phyloP scores from a whole-genome alignment of 2,888 invertebrate genomes.

The Dromius quadrimaculatus region DNA sequence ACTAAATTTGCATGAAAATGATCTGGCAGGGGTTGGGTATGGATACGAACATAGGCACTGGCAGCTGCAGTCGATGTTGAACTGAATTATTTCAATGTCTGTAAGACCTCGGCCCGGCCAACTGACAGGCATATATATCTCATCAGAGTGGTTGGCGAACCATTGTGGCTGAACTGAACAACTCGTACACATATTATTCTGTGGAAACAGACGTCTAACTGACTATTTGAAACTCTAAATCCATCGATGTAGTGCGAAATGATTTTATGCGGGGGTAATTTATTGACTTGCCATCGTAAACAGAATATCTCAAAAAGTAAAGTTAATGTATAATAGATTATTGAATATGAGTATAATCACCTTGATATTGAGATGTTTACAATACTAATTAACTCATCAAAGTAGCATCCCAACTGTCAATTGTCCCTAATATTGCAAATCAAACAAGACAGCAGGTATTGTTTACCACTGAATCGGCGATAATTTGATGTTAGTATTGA shows the following conservation, averaged over 20 bases:
- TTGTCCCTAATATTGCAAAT: background rate
- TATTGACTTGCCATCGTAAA: no score
- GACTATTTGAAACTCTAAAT: background rate
- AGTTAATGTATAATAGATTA: no score
- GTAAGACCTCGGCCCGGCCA: conserved; percentile 16
- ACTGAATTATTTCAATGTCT: conserved; percentile 26
- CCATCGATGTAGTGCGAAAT: background rate
- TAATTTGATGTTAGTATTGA: conserved; percentile 45
- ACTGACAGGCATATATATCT: conserved; percentile 19
- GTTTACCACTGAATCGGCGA: conserved; percentile 37
- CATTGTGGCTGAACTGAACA: background rate
- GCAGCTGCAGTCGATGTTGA: conserved; percentile 22
- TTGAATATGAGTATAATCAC: no score
- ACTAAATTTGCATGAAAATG: conserved; percentile 9
- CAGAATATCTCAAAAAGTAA: no score
- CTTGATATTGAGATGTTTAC: background rate
- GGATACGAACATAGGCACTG: background rate
- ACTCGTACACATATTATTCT: conserved; percentile 16
- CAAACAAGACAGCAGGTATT: conserved; percentile 3
- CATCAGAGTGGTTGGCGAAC: background rate
- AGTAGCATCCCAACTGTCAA: background rate
- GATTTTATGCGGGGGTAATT: background rate
- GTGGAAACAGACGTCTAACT: conserved; percentile 29
- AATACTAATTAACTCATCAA: background rate
- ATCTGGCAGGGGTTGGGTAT: background rate